Conservation (phyloP, 1,140 invertebrate species). For the Steinernema khuongi region DNA sequence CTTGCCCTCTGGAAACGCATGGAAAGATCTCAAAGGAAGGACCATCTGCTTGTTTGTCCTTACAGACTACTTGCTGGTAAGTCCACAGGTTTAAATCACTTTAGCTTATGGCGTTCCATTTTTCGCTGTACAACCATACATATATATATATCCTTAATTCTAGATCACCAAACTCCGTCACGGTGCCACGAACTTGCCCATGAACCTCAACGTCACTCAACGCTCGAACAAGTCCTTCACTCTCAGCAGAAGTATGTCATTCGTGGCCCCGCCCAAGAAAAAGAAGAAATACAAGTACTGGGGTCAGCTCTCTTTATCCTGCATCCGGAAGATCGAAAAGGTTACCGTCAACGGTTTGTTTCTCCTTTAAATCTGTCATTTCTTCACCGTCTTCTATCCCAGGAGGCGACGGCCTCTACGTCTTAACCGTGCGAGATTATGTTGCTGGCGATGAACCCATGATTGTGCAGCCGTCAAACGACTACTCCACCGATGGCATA, state of each 20-base stretch:
- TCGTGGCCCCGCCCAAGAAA: background rate
- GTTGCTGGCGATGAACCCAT: background rate
- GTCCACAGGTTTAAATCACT: no score
- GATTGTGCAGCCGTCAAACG: background rate
- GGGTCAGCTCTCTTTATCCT: background rate
- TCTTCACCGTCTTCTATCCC: background rate
- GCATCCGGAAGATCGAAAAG: background rate
- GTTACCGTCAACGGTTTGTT: background rate
- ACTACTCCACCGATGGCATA: background rate
- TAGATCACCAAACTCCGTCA: constrained; percentile 9
- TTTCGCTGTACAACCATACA: background rate
- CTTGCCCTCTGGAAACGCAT: constrained; percentile 7
- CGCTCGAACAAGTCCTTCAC: background rate
- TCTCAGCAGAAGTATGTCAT: background rate
- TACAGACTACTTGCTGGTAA: constrained; percentile 28
- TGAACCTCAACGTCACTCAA: background rate
- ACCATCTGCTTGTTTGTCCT: constrained; percentile 26
- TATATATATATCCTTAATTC: background rate
- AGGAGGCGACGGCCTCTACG: background rate
- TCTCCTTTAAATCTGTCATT: background rate
- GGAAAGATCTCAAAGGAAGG: background rate
- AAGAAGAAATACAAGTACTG: constrained; percentile 14
- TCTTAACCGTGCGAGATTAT: background rate
- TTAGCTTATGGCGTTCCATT: no score
- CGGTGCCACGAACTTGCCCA: background rate